A percentile compares a stretch with the other conserved stretches of the same genome.
phyloP scores from a whole-genome alignment of 2,113 vertebrate genomes.

The Morone saxatilis region DNA sequence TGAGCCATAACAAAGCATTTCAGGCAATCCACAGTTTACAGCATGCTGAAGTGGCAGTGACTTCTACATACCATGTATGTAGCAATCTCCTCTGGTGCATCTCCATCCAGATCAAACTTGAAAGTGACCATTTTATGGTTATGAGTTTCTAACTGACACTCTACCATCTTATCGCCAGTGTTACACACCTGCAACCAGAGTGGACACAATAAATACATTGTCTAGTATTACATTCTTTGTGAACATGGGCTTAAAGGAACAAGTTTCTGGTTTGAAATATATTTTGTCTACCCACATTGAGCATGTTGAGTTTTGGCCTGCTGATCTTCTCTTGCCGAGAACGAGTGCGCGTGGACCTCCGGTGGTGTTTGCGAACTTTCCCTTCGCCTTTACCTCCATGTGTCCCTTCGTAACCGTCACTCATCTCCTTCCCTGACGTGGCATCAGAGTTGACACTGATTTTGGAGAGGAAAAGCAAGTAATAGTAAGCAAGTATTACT shows the following conservation, averaged over 20 bases:
- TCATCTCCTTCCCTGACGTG: conserved; percentile 94
- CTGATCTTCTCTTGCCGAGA: conserved; percentile 94
- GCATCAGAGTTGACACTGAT: conserved; percentile 89
- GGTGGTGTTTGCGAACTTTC: conserved; percentile 92
- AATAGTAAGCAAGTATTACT: neutral
- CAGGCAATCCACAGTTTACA: neutral
- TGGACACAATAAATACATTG: neutral
- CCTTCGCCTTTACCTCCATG: conserved; percentile 89
- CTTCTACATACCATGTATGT: conserved; percentile 92
- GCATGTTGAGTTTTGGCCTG: conserved; percentile 93
- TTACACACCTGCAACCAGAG: conserved; percentile 89
- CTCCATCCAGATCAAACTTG: conserved; percentile 97
- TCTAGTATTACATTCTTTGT: neutral
- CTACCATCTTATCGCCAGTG: conserved; percentile 99
- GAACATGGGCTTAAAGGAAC: neutral
- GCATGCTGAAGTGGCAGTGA: neutral
- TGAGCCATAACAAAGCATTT: conserved; percentile 5
- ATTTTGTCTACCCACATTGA: conserved; percentile 85
- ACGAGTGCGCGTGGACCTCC: conserved; percentile 91
- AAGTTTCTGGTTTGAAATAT: neutral
- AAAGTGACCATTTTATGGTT: conserved; percentile 99
- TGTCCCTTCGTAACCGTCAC: conserved; percentile 91
- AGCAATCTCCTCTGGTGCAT: conserved; percentile 96
- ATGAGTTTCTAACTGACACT: conserved; percentile 98
- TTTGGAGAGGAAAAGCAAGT: conserved; percentile 5